Conservation (phyloP, 2,113 vertebrate species). For the Chlorodrepanis virens region DNA sequence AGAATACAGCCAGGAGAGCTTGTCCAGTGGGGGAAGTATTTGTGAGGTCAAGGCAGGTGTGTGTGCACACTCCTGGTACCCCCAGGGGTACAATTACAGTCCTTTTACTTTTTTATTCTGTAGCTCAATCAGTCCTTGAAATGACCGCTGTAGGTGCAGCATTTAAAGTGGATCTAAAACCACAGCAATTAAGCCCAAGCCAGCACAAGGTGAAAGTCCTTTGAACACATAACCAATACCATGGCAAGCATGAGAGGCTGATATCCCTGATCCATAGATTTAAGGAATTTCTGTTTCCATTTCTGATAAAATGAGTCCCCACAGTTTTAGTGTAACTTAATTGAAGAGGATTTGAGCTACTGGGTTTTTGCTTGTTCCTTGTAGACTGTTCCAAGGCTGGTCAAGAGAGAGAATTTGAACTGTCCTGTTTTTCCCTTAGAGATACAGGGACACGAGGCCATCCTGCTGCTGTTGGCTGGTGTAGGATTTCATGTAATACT, state of each 20-base stretch:
- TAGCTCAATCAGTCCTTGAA: background rate
- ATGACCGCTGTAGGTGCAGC: background rate
- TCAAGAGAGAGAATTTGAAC: background rate
- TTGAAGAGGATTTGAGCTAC: background rate
- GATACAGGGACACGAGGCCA: background rate
- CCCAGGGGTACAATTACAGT: background rate
- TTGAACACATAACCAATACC: background rate
- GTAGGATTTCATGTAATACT: background rate
- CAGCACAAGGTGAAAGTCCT: background rate
- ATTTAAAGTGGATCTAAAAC: background rate
- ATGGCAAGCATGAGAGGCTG: background rate
- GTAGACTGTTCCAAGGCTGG: background rate
- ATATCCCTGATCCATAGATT: background rate
- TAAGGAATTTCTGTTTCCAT: background rate
- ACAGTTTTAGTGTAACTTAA: background rate
- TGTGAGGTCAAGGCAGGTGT: rapidly evolving
- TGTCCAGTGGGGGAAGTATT: background rate
- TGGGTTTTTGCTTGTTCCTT: background rate
- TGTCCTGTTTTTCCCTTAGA: background rate
- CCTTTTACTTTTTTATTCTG: background rate
- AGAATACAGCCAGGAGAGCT: background rate
- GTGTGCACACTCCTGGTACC: background rate
- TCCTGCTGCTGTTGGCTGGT: background rate
- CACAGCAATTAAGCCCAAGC: background rate
- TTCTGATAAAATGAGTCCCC: background rate